Base-by-base conservation (phyloP, 1,140 invertebrate genomes). In the Aphaenogaster ashmeadi region DNA sequence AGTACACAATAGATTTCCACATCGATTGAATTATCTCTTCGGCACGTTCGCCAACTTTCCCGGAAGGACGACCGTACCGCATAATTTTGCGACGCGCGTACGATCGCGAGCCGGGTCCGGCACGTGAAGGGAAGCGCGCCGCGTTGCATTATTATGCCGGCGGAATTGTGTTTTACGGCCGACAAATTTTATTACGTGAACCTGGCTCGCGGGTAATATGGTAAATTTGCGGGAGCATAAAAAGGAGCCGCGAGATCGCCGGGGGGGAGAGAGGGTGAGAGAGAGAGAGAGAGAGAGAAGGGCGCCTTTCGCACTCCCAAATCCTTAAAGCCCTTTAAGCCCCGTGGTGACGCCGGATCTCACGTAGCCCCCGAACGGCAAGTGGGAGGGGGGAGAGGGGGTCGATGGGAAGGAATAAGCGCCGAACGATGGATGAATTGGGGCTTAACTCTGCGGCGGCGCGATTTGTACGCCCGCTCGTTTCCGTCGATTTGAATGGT, bases 361-460 rank as follows among this genome's bases (percentile, higher is more conserved):
- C 90, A 90, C 90, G 90, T 90, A 91, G 84, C 27, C 21, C 41
- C 66, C 44, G 80, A 67, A 67, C 27, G 64, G 50, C 38, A 50
- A 18, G 36, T 11, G 60, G 27, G 62, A n/a, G 21, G n/a, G 13
- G 9, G 58, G 58, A 62, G 52, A 60, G 27, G 18, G 41, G 6
- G 77, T 54, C 54, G 69, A 38, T 36, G 38, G 15, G 33, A 2
- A 56, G 67, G 81, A 74, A 87, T 85, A 74, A 87, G 69, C 81
- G 90, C 50, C 75, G 90, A 81, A 89, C 89, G 90, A 91, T 87
- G 83, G 90, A 91, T 91, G 90, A 91, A 91, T 90, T 81, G 90
- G 72, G 13, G 90, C 89, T 91, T 89, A 89, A 91, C 90, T 91
- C 87, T 87, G 90, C 60, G 87, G 88, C 72, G 74, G 75, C 60